These are phyloP conservation scores for Saturnia japonica DNA, from an alignment of 2,888 invertebrate species.

Conservation along the genomic window DNA sequence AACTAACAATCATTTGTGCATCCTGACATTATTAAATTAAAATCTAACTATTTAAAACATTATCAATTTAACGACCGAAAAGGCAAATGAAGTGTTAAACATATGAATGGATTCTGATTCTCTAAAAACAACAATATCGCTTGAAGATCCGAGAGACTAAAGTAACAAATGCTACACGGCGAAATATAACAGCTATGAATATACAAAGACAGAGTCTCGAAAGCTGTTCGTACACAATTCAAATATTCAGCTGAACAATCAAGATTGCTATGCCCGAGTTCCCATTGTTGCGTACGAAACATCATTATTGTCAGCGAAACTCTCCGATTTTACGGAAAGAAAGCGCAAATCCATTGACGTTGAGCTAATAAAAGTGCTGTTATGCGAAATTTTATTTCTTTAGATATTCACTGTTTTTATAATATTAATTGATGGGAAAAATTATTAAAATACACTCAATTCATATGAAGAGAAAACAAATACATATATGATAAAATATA, in stretches of 20 bases:
- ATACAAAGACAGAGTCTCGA: conserved; percentile 41
- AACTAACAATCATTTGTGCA: background rate
- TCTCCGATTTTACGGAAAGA: conserved; percentile 58
- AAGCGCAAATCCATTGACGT: conserved; percentile 60
- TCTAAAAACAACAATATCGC: conserved; percentile 2
- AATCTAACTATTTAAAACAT: background rate
- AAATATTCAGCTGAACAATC: conserved; percentile 59
- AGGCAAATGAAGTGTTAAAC: background rate
- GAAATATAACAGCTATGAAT: conserved; percentile 46
- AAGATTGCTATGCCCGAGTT: conserved; percentile 53
- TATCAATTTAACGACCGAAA: background rate
- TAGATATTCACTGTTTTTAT: conserved; percentile 38
- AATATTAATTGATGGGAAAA: conserved; percentile 34
- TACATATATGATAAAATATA: background rate
- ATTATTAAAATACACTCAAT: conserved; percentile 13
- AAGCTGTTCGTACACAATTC: conserved; percentile 51
- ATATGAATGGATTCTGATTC: background rate
- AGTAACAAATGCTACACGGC: conserved; percentile 43
- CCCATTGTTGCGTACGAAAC: conserved; percentile 56
- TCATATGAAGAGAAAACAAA: background rate
- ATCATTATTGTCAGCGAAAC: conserved; percentile 64
- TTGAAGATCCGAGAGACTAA: conserved; percentile 29
- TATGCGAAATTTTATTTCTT: conserved; percentile 45
- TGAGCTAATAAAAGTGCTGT: conserved; percentile 54
- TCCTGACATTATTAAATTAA: background rate